These are phyloP conservation scores for Drosophila subsilvestris DNA, from an alignment of 2,888 invertebrate genomes.

Conservation along the genomic window DNA sequence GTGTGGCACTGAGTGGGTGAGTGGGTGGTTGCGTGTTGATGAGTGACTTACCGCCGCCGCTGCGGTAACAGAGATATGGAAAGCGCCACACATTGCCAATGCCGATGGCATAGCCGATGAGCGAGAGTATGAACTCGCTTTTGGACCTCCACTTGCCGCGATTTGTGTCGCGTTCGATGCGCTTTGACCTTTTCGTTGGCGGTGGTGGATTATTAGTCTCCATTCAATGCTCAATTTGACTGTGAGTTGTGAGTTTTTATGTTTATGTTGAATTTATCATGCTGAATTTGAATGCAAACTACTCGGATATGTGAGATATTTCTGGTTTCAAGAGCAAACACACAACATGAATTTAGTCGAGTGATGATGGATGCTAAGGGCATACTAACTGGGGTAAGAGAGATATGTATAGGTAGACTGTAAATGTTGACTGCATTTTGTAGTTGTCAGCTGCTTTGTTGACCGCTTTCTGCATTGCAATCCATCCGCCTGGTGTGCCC, in stretches of 20 bases:
- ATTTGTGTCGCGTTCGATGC: slow-evolving; percentile 70
- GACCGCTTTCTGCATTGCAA: too few relatives aligned
- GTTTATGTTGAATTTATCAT: slow-evolving; percentile 5
- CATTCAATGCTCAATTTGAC: slow-evolving; percentile 1
- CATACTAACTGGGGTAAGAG: too few relatives aligned
- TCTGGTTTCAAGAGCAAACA: too few relatives aligned
- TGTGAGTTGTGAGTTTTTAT: neutral
- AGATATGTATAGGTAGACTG: too few relatives aligned
- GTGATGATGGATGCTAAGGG: too few relatives aligned
- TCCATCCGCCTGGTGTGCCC: too few relatives aligned
- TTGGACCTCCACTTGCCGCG: slow-evolving; percentile 90
- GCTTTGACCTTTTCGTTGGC: slow-evolving; percentile 27
- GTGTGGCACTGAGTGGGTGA: too few relatives aligned
- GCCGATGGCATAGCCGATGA: slow-evolving; percentile 93
- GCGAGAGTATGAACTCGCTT: slow-evolving; percentile 91
- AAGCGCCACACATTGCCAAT: slow-evolving; percentile 95
- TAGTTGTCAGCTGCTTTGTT: too few relatives aligned
- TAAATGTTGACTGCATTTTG: too few relatives aligned
- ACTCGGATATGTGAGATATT: neutral
- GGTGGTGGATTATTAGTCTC: neutral
- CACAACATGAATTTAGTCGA: too few relatives aligned
- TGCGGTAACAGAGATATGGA: slow-evolving; percentile 93
- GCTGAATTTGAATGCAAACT: neutral
- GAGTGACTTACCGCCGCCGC: slow-evolving; percentile 88
- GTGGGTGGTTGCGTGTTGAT: neutral